Conservation (phyloP, 2,113 vertebrate genomes). For the Rana temporaria region DNA sequence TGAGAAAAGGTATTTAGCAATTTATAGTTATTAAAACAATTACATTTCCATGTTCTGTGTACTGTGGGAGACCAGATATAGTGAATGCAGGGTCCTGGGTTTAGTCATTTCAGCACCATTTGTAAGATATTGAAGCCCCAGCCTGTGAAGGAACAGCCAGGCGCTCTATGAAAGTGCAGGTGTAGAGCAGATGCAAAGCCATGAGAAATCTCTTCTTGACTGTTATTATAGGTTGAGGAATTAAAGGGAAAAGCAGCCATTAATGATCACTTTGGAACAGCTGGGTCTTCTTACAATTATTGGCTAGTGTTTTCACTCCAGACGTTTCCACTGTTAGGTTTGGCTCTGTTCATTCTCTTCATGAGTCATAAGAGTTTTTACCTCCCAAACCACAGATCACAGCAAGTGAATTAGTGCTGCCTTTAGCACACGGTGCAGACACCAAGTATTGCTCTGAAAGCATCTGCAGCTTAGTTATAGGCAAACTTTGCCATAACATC, state of each 20-base stretch:
- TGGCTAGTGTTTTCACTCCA: not conserved
- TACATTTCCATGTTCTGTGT: no score
- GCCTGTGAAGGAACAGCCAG: no score
- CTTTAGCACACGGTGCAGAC: not conserved
- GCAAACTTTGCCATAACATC: not conserved
- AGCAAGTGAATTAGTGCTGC: not conserved
- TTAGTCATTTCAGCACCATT: no score
- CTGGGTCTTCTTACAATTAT: not conserved
- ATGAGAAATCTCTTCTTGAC: not conserved
- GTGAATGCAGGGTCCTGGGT: no score
- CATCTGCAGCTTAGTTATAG: not conserved
- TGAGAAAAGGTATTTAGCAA: no score
- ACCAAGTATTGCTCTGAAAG: not conserved
- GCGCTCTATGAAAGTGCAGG: not conserved
- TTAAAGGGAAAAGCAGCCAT: not conserved
- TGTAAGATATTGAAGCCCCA: no score
- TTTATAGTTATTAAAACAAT: no score
- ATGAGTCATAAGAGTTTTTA: not conserved
- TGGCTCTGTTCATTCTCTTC: not conserved
- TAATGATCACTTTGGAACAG: not conserved
- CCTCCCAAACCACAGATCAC: not conserved
- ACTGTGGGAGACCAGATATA: no score
- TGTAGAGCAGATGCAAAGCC: not conserved
- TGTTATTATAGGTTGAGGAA: not conserved
- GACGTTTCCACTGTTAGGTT: conserved; percentile 1